phyloP scores from a whole-genome alignment of 2,888 invertebrate species.

The Herminia tarsipennalis region DNA sequence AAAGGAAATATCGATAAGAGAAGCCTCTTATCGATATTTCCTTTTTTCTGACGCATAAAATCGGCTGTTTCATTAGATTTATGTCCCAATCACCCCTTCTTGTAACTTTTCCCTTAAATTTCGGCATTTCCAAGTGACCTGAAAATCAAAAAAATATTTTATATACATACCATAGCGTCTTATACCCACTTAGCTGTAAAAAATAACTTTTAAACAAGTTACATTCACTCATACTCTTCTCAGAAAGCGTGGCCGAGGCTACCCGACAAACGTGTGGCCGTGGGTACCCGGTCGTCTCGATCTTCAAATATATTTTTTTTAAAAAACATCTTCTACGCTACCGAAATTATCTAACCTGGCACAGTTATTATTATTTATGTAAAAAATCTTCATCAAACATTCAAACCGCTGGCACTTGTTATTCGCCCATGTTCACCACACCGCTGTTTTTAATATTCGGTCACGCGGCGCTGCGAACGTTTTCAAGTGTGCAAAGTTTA shows the following conservation, averaged over 20 bases:
- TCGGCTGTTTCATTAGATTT: background rate
- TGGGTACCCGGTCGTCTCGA: no score
- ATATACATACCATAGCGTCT: no score
- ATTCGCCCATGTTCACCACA: background rate
- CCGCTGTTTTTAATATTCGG: background rate
- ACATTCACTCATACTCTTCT: background rate
- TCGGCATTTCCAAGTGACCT: background rate
- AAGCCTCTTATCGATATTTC: background rate
- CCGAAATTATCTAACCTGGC: background rate
- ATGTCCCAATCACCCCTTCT: background rate
- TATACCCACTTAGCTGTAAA: background rate
- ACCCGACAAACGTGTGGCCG: no score
- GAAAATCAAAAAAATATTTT: background rate
- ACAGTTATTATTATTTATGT: background rate
- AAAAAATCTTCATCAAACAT: background rate
- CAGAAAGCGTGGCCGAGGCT: no score
- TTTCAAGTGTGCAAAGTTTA: background rate
- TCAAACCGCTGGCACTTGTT: background rate
- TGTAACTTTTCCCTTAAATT: background rate
- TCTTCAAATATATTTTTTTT: background rate
- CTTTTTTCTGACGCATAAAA: background rate
- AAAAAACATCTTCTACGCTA: background rate
- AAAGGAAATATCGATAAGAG: no score
- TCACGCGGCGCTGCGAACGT: background rate
- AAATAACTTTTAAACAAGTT: background rate